Evolutionary conservation across 2,113 vertebrate genomes (phyloP), one percentile per base, ranked within the genome.

Genomic region (Pleuronectes platessa): DNA sequence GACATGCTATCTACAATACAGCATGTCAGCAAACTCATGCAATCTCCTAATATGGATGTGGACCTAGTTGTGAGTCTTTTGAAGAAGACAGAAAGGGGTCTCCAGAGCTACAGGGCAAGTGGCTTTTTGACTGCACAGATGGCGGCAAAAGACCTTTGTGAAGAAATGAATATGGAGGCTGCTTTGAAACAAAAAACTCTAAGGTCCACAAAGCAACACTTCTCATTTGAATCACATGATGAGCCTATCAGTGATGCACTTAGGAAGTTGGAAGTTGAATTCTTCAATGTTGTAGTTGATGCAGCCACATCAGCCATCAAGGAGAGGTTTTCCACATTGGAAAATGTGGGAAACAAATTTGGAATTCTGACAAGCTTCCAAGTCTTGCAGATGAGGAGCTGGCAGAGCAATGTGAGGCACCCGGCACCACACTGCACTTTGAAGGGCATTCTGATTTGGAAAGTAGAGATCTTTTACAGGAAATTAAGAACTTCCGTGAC

Each of bases 11-110:
- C 12, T 18, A 20, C 31, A 18, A 55, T 37, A 53, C 27, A 68
- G 18, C 20, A 55, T 54, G 51, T 37, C 12, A 55, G 47, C 51
- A 68, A 54, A 53, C 65, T 68, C 26, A 54, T 55, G 65, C 51
- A 68, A 6, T 53, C 51, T 53, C 51, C 51, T 14, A n/a, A 53
- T n/a, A 53, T 53, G 51, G 4, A 53, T 53, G 49, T 68, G 59
- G 59, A 61, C 27, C 27, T 61, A 35, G 59, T 27, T 61, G 59
- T 61, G 59, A 61, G 59, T 61, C 59, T 61, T 61, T 35, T 37
- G 55, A 58, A 58, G 24, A 58, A 58, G 55, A 58, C 55, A 10
- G 55, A 26, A 13, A 23, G 14, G 15, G 6, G 23, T 58, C 55
- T 58, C 55, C 53, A 54, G 53, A 54, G 53, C 14, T 53, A 53